Evolutionary conservation across 2,888 invertebrate genomes (phyloP), one percentile per base, ranked within the genome.

Genomic region (Acronicta alni): DNA sequence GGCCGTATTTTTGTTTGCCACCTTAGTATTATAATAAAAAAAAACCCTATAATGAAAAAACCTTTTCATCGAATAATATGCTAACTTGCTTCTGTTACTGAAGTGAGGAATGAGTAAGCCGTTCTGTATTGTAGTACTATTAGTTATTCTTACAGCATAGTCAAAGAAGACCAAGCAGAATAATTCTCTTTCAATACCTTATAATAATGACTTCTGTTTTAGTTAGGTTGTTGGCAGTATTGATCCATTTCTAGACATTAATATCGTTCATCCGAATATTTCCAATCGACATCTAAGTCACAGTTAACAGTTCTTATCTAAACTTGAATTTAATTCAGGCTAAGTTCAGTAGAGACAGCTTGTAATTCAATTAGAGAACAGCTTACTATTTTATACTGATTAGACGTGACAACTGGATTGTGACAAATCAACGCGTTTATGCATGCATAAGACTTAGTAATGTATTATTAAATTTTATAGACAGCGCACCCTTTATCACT

Each of bases 241-340:
- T 26, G 26, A 10, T 30, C 30, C 10, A 3, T 30, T 23, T 23
- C 5, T 7, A 23, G 23, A 23, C 23, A 23, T 26, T 41, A 59
- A 46, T 57, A 47, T 70, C 82, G 79, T 60, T 60, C 8, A 23
- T 75, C 65, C 6, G 23, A 72, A 82, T 81, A 76, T 3, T 20
- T 55, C 57, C 54, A 20, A 54, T 69, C 63, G 63, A 65, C 70
- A 71, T 60, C 72, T 72, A 75, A 77, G 72, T 77, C 60, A 43
- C 64, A 77, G 72, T 66, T 69, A 76, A 58, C 65, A 72, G 74
- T 73, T 67, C 72, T 80, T 81, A 81, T 81, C 80, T 77, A 70
- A 75, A 69, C 67, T 69, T 67, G 75, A 78, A 81, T 77, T 75
- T 70, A 77, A 77, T 79, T 78, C 74, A 72, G 68, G 59, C 64